These are phyloP conservation scores for Ictalurus punctatus DNA, from an alignment of 2,113 vertebrate genomes.

Conservation along the genomic window DNA sequence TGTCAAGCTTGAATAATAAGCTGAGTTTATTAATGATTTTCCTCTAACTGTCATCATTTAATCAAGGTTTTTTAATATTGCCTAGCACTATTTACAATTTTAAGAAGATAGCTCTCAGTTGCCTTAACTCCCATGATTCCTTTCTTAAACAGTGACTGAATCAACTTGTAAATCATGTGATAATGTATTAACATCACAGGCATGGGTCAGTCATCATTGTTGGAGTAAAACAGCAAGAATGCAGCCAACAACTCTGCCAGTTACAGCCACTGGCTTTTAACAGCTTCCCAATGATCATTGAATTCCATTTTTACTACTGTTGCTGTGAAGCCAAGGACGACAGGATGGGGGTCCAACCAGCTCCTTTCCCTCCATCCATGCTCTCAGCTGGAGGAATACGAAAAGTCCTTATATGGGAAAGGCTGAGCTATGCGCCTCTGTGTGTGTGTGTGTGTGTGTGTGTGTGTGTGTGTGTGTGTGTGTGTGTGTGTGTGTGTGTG, in stretches of 20 bases:
- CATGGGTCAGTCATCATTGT: neutral
- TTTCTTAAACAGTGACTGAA: neutral
- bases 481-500: constrained; percentile 50
- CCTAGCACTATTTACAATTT: neutral
- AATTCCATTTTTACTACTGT: constrained; percentile 39
- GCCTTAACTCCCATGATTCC: neutral
- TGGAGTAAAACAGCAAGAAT: neutral
- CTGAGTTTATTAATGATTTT: neutral
- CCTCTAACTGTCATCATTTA: neutral
- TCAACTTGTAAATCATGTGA: neutral
- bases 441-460: constrained; percentile 63
- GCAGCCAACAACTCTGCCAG: neutral
- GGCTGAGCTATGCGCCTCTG: constrained; percentile 59
- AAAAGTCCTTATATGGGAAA: constrained; percentile 86
- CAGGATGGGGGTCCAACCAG: constrained; percentile 26
- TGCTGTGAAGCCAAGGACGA: constrained; percentile 13
- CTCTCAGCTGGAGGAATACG: constrained; percentile 56
- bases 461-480: constrained; percentile 43
- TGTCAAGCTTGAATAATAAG: neutral
- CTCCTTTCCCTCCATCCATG: constrained; percentile 27
- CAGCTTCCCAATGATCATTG: constrained; percentile 18
- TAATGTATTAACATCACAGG: neutral
- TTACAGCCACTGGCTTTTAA: neutral
- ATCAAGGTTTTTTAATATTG: neutral
- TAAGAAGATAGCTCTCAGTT: neutral